These are phyloP conservation scores for Myodes glareolus DNA, from an alignment of 2,113 vertebrate species.

Conservation along the genomic window DNA sequence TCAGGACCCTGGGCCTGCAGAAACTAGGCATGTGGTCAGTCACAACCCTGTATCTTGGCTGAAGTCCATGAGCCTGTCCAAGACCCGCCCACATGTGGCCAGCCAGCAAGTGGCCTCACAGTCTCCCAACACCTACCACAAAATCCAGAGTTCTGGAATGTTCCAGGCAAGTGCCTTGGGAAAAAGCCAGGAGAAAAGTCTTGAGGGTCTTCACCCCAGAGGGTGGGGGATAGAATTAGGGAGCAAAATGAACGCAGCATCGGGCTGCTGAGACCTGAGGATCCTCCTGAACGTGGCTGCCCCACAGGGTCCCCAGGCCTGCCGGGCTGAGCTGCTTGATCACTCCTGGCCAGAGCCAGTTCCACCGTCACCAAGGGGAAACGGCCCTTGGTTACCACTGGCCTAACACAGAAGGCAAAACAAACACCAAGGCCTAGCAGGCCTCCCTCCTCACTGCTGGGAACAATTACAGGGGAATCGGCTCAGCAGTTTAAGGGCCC, in stretches of 20 bases:
- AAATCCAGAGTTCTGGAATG: conserved; percentile 55
- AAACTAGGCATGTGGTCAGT: background rate
- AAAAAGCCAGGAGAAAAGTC: background rate
- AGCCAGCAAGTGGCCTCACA: background rate
- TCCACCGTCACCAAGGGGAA: conserved; percentile 76
- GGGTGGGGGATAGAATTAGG: background rate
- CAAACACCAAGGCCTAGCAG: conserved; percentile 63
- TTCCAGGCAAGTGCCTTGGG: conserved; percentile 40
- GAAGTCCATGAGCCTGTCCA: background rate
- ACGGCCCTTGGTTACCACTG: conserved; percentile 78
- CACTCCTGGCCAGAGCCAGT: conserved; percentile 52
- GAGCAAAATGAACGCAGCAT: background rate
- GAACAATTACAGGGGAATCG: conserved; percentile 66
- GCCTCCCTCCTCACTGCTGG: conserved; percentile 68
- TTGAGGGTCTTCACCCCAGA: background rate
- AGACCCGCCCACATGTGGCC: background rate
- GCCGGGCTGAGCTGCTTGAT: background rate
- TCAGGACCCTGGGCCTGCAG: background rate
- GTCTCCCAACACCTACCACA: conserved; percentile 56
- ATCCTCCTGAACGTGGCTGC: background rate
- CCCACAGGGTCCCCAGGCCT: conserved; percentile 2
- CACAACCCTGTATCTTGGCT: background rate
- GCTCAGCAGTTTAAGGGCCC: background rate
- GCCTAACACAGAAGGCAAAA: conserved; percentile 77
- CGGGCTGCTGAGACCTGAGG: accelerated